These are phyloP conservation scores for Pocillopora damicornis DNA, from an alignment of 64 coral and sea anemone species.

Conservation along the genomic window DNA sequence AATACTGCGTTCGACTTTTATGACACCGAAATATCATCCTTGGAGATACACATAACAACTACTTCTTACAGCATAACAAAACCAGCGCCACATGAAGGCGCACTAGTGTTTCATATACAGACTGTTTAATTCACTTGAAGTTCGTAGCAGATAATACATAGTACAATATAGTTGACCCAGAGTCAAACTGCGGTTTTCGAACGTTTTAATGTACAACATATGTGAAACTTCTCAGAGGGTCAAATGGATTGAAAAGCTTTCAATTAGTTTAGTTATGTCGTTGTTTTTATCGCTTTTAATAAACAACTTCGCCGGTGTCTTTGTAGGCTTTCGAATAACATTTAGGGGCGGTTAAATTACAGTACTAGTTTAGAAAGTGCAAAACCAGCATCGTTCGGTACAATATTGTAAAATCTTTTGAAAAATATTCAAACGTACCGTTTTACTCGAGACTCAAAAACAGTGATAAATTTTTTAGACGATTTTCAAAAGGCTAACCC, in stretches of 20 bases:
- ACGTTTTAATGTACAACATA: background rate
- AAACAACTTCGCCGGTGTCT: conserved; percentile 13
- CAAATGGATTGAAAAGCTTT: background rate
- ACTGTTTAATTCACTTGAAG: background rate
- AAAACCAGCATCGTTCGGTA: background rate
- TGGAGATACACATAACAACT: too few species aligned
- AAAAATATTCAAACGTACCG: background rate
- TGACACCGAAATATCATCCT: too few species aligned
- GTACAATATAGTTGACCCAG: background rate
- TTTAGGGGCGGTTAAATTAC: background rate
- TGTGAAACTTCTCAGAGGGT: background rate
- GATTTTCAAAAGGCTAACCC: background rate
- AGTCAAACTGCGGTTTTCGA: background rate
- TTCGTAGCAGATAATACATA: background rate
- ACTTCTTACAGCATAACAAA: too few species aligned
- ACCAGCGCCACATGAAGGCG: background rate
- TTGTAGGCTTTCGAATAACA: background rate
- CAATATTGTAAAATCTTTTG: background rate
- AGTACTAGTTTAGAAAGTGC: background rate
- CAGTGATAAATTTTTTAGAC: conserved; percentile 16
- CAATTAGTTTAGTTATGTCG: conserved; percentile 2
- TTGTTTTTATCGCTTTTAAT: background rate
- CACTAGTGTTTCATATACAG: background rate
- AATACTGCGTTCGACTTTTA: too few species aligned
- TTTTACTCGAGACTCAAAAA: background rate